Conservation (phyloP, 2,113 vertebrate genomes). For the Pachypanchax playfairii region DNA sequence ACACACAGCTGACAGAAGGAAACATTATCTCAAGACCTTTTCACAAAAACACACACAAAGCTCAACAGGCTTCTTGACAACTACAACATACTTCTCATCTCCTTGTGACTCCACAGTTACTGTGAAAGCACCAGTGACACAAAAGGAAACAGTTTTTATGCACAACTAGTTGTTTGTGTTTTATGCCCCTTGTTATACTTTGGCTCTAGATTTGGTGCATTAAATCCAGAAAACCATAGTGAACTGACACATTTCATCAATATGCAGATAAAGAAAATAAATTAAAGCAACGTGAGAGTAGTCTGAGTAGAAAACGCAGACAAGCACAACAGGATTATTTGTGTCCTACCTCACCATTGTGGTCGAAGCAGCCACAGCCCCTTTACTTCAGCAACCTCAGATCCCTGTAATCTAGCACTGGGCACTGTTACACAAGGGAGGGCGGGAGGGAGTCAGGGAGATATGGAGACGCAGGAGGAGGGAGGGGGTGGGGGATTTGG, state of each 20-base stretch:
- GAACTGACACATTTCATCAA: too few species aligned
- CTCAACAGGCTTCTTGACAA: neutral
- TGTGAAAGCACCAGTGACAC: constrained; percentile 5
- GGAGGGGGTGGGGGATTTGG: neutral
- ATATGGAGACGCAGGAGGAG: constrained; percentile 28
- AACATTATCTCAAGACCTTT: neutral
- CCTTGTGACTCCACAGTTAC: constrained; percentile 2
- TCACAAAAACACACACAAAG: constrained; percentile 15
- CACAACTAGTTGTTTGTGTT: neutral
- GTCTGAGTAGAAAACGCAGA: constrained; percentile 16
- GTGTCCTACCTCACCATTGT: constrained; percentile 86
- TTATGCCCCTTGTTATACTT: constrained; percentile 6
- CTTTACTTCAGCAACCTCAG: constrained; percentile 56
- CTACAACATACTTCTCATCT: neutral
- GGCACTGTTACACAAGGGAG: constrained; percentile 69
- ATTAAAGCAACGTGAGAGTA: neutral
- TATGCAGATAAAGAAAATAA: constrained; percentile 21
- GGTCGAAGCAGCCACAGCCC: constrained; percentile 67
- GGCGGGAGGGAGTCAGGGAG: constrained; percentile 27
- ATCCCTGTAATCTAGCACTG: constrained; percentile 77
- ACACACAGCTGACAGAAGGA: constrained; percentile 10
- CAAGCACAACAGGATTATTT: constrained; percentile 34
- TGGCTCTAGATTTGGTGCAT: constrained; percentile 1
- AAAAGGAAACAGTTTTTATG: neutral
- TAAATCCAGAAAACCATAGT: constrained; percentile 8